Evolutionary conservation across 2,888 invertebrate genomes (phyloP).

Genomic region (Ceratothoa steindachneri): DNA sequence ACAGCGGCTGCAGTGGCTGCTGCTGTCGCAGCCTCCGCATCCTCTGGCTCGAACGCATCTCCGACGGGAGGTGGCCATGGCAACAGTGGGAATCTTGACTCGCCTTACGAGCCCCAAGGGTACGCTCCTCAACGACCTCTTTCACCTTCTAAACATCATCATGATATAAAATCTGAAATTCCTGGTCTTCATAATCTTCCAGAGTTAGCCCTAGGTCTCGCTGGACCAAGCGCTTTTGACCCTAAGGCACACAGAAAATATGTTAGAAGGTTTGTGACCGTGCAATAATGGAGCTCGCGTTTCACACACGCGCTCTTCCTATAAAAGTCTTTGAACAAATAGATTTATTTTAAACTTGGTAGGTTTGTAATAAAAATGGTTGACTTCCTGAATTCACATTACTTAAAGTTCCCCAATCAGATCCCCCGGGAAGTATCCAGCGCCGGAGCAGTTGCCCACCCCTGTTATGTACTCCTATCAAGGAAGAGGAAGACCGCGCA

Average conservation of each 20-base stretch:
- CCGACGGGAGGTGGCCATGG: constrained; percentile 11
- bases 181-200: constrained; percentile 25
- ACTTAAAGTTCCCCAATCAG: constrained; percentile 20
- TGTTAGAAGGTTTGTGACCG: constrained; percentile 27
- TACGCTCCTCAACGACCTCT: constrained; percentile 27
- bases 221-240: constrained; percentile 33
- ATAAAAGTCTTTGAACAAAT: not conserved
- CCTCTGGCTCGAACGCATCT: not conserved
- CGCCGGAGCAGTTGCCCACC: constrained; percentile 40
- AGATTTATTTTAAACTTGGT: not conserved
- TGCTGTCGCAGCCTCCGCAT: not conserved
- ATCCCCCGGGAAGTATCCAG: constrained; percentile 37
- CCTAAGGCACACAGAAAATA: constrained; percentile 27
- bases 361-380: not conserved
- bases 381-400: not conserved
- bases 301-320: not conserved
- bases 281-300: not conserved
- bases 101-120: constrained; percentile 45
- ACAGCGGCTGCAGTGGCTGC: constrained; percentile 18
- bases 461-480: constrained; percentile 47
- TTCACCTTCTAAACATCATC: constrained; percentile 30
- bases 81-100: constrained; percentile 21
- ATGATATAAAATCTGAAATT: constrained; percentile 16
- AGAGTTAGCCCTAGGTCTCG: constrained; percentile 38
- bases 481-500: constrained; percentile 41